phyloP scores from a whole-genome alignment of 2,797 vertebrate species.

The Scolopax bukidnonensis region DNA sequence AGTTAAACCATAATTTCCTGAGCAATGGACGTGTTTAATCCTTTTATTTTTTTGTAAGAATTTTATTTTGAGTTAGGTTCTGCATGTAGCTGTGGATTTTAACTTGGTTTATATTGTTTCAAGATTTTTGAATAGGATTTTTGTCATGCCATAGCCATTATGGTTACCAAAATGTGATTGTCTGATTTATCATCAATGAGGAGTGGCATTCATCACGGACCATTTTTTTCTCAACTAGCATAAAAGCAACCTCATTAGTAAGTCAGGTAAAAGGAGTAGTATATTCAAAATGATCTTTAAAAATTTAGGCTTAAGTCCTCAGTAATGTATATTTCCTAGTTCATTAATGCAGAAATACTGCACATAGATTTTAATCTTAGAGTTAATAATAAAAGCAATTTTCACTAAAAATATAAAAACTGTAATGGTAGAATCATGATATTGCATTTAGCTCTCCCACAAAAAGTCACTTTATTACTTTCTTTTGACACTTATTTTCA shows the following conservation, averaged over 20 bases:
- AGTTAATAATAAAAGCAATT: slow-evolving; percentile 90
- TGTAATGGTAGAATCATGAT: slow-evolving; percentile 88
- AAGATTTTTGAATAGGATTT: slow-evolving; percentile 18
- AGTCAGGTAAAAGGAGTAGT: slow-evolving; percentile 76
- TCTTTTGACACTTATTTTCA: slow-evolving; percentile 97
- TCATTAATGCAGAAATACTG: slow-evolving; percentile 85
- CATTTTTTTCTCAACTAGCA: slow-evolving; percentile 60
- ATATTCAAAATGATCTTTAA: slow-evolving; percentile 82
- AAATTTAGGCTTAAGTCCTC: slow-evolving; percentile 83
- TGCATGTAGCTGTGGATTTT: neutral
- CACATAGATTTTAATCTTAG: slow-evolving; percentile 86
- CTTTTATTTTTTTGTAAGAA: neutral
- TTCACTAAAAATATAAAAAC: slow-evolving; percentile 89
- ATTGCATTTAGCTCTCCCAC: slow-evolving; percentile 88
- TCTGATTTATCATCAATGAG: slow-evolving; percentile 50
- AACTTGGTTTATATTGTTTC: neutral
- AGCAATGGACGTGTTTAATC: neutral
- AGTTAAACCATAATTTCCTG: neutral
- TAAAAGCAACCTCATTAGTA: slow-evolving; percentile 79
- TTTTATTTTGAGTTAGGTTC: neutral
- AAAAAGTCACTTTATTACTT: slow-evolving; percentile 90
- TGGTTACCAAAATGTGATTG: slow-evolving; percentile 26
- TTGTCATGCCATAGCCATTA: slow-evolving; percentile 9
- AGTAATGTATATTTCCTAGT: slow-evolving; percentile 83
- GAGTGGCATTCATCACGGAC: slow-evolving; percentile 40